Evolutionary conservation across 2,113 vertebrate species (phyloP).

Genomic region (Plotosus lineatus): DNA sequence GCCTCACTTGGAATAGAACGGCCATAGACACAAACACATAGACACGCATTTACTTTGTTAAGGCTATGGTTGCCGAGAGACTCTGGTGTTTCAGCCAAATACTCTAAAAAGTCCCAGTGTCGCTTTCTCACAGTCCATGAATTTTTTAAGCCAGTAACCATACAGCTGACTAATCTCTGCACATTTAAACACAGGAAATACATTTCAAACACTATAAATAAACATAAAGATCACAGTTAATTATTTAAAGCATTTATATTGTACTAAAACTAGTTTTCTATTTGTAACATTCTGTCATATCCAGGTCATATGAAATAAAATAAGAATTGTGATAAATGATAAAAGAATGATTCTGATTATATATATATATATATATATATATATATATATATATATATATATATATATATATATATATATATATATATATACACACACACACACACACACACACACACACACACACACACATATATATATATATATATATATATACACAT

Average conservation of each 20-base stretch:
- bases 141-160: not conserved
- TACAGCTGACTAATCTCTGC: not conserved
- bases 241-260: constrained; percentile 19
- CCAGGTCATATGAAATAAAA: not conserved
- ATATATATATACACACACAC: too few species aligned
- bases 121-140: constrained; percentile 19
- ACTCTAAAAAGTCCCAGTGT: constrained; percentile 34
- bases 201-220: constrained; percentile 11
- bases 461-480: too few species aligned
- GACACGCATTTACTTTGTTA: constrained; percentile 37
- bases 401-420: too few species aligned
- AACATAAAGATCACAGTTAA: not conserved
- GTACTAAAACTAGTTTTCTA: constrained; percentile 17
- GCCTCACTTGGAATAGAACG: not conserved
- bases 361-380: too few species aligned
- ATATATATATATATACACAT: too few species aligned
- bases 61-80: constrained; percentile 55
- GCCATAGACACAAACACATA: constrained; percentile 1
- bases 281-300: constrained; percentile 3
- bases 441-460: too few species aligned
- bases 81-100: constrained; percentile 44
- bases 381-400: too few species aligned
- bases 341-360: too few species aligned
- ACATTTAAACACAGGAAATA: not conserved
- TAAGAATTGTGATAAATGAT: too few species aligned